A percentile compares a stretch with the other conserved stretches of the same genome.
Conservation (phyloP, 2,113 vertebrate species). For the Pteronura brasiliensis region DNA sequence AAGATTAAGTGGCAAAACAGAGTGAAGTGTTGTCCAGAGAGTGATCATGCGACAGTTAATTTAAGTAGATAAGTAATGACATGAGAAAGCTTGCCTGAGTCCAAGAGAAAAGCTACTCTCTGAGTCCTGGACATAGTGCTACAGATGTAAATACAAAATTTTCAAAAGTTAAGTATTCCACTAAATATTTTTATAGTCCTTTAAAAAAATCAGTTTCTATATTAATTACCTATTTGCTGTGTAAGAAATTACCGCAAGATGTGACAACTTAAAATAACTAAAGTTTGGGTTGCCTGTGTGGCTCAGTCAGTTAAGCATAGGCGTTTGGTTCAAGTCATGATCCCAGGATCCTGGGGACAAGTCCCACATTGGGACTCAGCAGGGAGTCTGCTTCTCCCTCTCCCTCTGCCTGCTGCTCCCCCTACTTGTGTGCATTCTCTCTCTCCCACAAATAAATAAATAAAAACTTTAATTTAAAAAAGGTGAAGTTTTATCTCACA, state of each 20-base stretch:
- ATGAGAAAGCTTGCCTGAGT: slow-evolving; percentile 70
- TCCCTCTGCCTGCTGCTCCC: too few species aligned
- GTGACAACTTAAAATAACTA: slow-evolving; percentile 19
- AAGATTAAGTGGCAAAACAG: slow-evolving; percentile 48
- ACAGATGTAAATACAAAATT: neutral
- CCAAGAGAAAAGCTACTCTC: slow-evolving; percentile 52
- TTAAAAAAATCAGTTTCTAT: neutral
- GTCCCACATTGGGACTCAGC: too few species aligned
- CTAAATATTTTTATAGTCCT: neutral
- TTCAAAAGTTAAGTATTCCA: slow-evolving; percentile 46
- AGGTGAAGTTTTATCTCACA: neutral
- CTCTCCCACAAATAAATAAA: too few species aligned
- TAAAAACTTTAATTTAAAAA: neutral
- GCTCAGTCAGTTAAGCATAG: too few species aligned
- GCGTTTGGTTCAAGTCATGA: too few species aligned
- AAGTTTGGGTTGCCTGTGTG: neutral
- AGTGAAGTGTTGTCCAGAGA: slow-evolving; percentile 30
- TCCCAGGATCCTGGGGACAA: too few species aligned
- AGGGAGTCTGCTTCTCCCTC: too few species aligned
- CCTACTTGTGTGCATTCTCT: too few species aligned
- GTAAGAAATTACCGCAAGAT: neutral
- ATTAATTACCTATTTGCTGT: neutral
- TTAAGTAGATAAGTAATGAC: slow-evolving; percentile 74
- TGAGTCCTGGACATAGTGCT: slow-evolving; percentile 42
- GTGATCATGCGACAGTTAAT: slow-evolving; percentile 71